Evolutionary conservation across 2,888 invertebrate genomes (phyloP).

Genomic region (Minunthozetes semirufus): DNA sequence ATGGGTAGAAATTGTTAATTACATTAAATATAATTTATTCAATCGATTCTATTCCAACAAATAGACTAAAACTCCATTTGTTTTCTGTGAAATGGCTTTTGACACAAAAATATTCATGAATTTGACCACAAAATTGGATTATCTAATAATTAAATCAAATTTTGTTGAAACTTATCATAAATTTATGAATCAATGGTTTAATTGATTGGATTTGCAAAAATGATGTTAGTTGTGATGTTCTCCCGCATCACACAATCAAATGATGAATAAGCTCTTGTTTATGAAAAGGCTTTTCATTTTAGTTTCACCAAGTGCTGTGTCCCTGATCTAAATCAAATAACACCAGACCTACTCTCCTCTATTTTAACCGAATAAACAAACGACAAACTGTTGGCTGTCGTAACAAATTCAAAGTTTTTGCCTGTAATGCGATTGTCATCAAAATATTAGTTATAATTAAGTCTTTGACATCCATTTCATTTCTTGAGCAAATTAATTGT

Average conservation of each 20-base stretch:
- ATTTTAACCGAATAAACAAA: background rate
- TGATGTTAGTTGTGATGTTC: no score
- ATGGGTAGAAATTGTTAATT: no score
- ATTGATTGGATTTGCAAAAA: no score
- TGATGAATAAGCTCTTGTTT: background rate
- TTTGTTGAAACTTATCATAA: no score
- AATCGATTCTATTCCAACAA: no score
- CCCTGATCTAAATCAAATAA: slow-evolving; percentile 25
- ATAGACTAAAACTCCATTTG: no score
- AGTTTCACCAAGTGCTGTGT: background rate
- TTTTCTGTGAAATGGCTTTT: no score
- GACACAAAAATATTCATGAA: no score
- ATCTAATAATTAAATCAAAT: no score
- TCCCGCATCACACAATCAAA: background rate
- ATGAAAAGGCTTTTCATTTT: background rate
- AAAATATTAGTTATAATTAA: background rate
- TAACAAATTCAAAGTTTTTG: background rate
- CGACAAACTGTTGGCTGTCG: background rate
- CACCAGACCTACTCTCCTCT: slow-evolving; percentile 22
- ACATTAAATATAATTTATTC: no score
- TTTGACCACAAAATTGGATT: no score
- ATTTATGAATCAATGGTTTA: no score
- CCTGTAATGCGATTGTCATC: slow-evolving; percentile 20
- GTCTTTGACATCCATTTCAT: background rate
- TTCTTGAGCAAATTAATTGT: background rate